Conservation (phyloP, 2,797 vertebrate genomes). For the Loriculus beryllinus region DNA sequence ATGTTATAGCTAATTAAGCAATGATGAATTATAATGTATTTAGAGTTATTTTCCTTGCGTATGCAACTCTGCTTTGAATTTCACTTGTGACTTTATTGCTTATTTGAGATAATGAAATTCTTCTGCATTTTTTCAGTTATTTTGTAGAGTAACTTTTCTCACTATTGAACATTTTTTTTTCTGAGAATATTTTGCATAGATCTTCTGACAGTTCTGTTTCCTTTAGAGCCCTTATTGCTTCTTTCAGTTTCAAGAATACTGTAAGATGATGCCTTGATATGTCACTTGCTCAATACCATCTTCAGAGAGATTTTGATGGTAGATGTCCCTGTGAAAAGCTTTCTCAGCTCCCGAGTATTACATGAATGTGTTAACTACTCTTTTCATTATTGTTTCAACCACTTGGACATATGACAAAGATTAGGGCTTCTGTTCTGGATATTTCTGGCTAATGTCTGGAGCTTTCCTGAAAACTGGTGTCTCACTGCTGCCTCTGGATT, state of each 20-base stretch:
- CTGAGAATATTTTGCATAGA: background rate
- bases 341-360: background rate
- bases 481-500: background rate
- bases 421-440: background rate
- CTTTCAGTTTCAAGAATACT: background rate
- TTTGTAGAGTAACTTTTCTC: background rate
- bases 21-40: background rate
- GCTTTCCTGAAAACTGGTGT: background rate
- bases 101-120: background rate
- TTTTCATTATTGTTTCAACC: background rate
- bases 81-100: background rate
- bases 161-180: background rate
- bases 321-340: background rate
- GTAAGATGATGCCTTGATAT: background rate
- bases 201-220: background rate
- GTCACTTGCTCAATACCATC: background rate
- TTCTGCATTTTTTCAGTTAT: background rate
- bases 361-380: background rate
- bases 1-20: background rate
- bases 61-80: background rate
- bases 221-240: background rate
- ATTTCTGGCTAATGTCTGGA: background rate
- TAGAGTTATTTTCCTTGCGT: background rate
- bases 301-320: background rate
- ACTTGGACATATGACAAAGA: background rate